Evolutionary conservation across 2,113 vertebrate species (phyloP), one percentile per base, ranked within the genome.

Genomic region (Ramphastos sulfuratus): DNA sequence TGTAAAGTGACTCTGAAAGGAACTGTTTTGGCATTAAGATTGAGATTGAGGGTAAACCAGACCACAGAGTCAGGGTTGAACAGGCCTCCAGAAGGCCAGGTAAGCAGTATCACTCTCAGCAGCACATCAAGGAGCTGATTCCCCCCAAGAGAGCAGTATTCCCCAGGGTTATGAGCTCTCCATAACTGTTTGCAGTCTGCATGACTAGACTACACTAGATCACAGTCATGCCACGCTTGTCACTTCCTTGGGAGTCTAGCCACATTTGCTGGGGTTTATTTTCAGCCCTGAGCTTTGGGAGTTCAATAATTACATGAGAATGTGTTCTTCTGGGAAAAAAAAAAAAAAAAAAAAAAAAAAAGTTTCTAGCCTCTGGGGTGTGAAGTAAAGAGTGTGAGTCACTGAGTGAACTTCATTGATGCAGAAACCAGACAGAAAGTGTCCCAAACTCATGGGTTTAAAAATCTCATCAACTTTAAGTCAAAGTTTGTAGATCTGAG

Each of bases 301-400:
- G 66, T 90, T 94, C 88, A 94, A 70, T 93, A 96, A 96, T 94
- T 92, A 94, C n/a, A 92, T 61, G 88, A 72, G 61, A 96, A 94
- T 67, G 80, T 93, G 56, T 63, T 91, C 84, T 61, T 87, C 63
- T 63, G 44, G 12, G 6, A 1, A 4, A n/a, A 10, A 5, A 9
- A 31, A 39, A 55, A 59, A 77, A 76, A 79, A 42, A 1, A 4
- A n/a, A 10, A 5, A 11, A 31, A 39, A 55, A 59, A 77, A 76
- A 79, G 56, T 85, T 93, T 90, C 90, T 88, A 95, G 80, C 87
- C 90, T 95, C 80, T 66, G 24, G 82, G 73, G 83, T 96, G 95
- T 95, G 96, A 96, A 96, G 70, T 93, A 94, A 96, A 93, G 92
- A 93, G 65, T 71, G 82, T 96, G 94, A 96, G 83, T 96, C 96